Percentiles rank a stretch among this genome's conserved stretches.
phyloP scores from a whole-genome alignment of 2,113 vertebrate genomes.

The Gulo gulo region DNA sequence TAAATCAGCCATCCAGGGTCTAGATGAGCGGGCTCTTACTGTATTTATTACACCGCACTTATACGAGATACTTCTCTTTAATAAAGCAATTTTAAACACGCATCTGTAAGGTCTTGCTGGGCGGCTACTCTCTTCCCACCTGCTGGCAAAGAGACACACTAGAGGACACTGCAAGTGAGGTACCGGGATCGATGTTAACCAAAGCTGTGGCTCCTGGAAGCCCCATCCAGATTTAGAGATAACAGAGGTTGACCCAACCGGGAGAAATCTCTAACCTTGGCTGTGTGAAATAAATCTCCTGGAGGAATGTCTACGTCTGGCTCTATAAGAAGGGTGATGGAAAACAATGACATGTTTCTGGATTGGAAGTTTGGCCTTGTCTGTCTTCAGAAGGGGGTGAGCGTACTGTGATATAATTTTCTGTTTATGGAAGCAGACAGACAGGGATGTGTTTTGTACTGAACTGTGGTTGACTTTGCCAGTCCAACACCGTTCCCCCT shows the following conservation, averaged over 20 bases:
- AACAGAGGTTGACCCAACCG: background rate
- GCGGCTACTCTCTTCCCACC: background rate
- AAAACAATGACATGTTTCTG: background rate
- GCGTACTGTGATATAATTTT: background rate
- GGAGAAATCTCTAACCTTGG: background rate
- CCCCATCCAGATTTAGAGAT: background rate
- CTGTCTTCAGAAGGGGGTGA: background rate
- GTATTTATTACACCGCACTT: background rate
- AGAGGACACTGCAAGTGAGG: background rate
- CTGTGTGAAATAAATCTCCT: background rate
- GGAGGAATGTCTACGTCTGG: background rate
- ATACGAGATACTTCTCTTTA: background rate
- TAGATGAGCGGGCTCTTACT: background rate
- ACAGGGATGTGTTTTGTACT: background rate
- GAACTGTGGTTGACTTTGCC: background rate
- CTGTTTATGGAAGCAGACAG: background rate
- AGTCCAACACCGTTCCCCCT: background rate
- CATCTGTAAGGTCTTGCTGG: background rate
- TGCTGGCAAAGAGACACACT: background rate
- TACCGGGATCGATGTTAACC: background rate
- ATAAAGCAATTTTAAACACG: slow-evolving; percentile 6
- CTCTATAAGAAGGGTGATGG: background rate
- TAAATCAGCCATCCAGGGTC: background rate
- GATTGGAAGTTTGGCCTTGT: background rate
- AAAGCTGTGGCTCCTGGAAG: background rate